Conservation (phyloP, 2,113 vertebrate species). For the Tachysurus fulvidraco region DNA sequence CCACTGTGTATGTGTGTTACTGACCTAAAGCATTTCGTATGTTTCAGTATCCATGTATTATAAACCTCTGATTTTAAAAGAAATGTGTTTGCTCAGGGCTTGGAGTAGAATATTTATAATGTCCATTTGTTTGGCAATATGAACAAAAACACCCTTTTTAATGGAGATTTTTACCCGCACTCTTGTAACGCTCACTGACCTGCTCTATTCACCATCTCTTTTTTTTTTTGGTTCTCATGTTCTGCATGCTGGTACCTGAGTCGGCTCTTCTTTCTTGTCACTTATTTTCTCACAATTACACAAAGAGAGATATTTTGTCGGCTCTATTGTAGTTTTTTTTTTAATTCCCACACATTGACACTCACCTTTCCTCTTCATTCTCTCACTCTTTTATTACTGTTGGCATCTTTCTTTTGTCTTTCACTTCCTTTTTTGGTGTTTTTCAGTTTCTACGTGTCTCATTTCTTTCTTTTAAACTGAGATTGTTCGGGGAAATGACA, state of each 20-base stretch:
- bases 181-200: background rate
- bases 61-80: no score
- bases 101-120: no score
- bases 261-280: background rate
- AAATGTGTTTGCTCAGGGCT: background rate
- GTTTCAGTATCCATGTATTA: no score
- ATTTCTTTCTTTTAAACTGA: constrained; percentile 4
- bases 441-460: background rate
- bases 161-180: background rate
- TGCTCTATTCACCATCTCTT: background rate
- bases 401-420: background rate
- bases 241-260: background rate
- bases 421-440: background rate
- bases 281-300: background rate
- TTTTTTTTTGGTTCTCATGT: background rate
- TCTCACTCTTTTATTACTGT: background rate
- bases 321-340: background rate
- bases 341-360: background rate
- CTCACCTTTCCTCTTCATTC: background rate
- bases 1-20: background rate
- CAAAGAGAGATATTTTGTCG: background rate
- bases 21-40: background rate
- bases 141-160: background rate
- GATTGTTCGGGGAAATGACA: constrained; percentile 1
- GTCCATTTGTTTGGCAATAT: no score